Percentiles rank a stretch among this genome's conserved stretches.
These are phyloP conservation scores for Sinocyclocheilus anophthalmus DNA, from an alignment of 2,113 vertebrate species.

Conservation along the genomic window DNA sequence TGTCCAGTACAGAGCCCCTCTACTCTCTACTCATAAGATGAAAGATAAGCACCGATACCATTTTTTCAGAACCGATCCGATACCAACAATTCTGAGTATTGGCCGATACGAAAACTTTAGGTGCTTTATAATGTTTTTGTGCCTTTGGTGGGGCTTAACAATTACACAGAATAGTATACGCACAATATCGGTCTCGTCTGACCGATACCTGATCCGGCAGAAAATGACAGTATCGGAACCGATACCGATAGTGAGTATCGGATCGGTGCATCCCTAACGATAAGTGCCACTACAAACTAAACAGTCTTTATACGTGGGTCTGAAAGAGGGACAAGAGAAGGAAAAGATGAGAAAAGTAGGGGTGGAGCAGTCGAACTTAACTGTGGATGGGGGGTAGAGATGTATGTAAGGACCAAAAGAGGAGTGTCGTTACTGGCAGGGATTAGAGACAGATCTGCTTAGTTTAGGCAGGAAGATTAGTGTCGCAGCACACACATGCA, in stretches of 20 bases:
- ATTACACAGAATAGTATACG: too few relatives aligned
- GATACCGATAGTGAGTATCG: too few relatives aligned
- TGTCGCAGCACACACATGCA: constrained; percentile 23
- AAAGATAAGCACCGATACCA: background rate
- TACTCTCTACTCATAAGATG: background rate
- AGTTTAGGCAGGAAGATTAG: constrained; percentile 54
- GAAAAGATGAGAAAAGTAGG: background rate
- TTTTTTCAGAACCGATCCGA: too few relatives aligned
- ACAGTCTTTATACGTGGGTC: background rate
- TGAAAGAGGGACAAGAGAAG: background rate
- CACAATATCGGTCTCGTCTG: too few relatives aligned
- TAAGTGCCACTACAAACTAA: background rate
- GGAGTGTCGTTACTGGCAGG: constrained; percentile 38
- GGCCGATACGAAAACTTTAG: too few relatives aligned
- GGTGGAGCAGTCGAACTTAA: background rate
- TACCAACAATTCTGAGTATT: too few relatives aligned
- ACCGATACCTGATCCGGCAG: too few relatives aligned
- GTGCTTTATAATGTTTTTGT: too few relatives aligned
- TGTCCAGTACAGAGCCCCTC: background rate
- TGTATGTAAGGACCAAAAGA: background rate
- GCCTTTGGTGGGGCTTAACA: too few relatives aligned
- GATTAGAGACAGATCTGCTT: constrained; percentile 49
- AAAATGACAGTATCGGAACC: too few relatives aligned
- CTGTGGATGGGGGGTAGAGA: background rate
- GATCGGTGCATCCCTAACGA: background rate